Evolutionary conservation across 2,888 invertebrate species (phyloP), one percentile per base, ranked within the genome.

Genomic region (Melinaea menophilus): DNA sequence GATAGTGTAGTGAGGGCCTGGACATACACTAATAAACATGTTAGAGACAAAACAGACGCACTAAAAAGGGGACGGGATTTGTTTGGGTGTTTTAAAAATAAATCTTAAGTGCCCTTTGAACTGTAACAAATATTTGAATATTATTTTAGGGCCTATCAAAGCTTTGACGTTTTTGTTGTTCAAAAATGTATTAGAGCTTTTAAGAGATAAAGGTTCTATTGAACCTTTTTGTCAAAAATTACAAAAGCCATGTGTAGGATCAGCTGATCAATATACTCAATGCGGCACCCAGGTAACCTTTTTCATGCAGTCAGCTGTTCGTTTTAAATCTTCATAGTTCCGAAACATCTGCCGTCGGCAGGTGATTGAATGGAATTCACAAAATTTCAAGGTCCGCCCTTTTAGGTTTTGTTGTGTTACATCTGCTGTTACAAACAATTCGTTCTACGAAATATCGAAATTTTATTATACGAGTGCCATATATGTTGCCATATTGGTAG

Each of bases 1-100:
- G 68, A 66, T 63, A 67, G 66, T 62, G 78, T 73, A 75, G 75
- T 75, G 76, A 79, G 81, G 80, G 82, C 76, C 70, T 78, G 77
- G 73, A 84, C 86, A 77, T 78, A 76, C 74, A 81, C 78, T 75
- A 85, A 88, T 85, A 90, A 90, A 90, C 90, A 89, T 72, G 79
- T 70, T 68, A 73, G 90, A 90, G 81, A 87, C 79, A 85, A 85
- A 87, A 79, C 90, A 90, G 89, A 89, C 84, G 84, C 76, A 73
- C 72, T 75, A 69, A 71, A 70, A 72, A 72, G 76, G 78, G 76
- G 79, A 78, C 78, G 75, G 78, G 75, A 81, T 86, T 86, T 88
- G 89, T 88, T 85, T 82, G 72, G 73, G 69, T 68, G 75, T 76
- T 79, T 79, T 79, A 81, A 83, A 86, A 87, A 86, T 85, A 86